Percentiles rank a stretch among this genome's conserved stretches.
phyloP scores from a whole-genome alignment of 2,888 invertebrate genomes.

The Cosmorhoe ocellata region DNA sequence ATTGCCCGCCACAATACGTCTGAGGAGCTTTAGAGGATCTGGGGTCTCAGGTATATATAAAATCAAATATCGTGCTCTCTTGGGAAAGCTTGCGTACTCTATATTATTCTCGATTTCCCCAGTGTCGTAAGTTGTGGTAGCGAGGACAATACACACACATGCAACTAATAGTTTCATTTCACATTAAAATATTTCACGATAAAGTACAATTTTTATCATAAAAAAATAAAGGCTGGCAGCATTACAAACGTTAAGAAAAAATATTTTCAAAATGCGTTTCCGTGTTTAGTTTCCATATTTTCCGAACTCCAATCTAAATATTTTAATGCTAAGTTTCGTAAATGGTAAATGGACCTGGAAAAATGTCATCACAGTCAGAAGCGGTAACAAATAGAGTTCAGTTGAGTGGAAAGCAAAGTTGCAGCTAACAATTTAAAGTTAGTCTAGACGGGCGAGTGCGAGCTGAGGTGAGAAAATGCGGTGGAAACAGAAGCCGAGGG shows the following conservation, averaged over 20 bases:
- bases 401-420: slow-evolving; percentile 64
- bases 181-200: slow-evolving; percentile 52
- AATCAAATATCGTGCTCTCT: slow-evolving; percentile 61
- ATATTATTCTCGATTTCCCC: slow-evolving; percentile 32
- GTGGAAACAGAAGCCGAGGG: slow-evolving; percentile 37
- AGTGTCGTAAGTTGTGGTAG: slow-evolving; percentile 29
- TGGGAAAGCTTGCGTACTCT: slow-evolving; percentile 35
- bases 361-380: slow-evolving; percentile 53
- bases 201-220: slow-evolving; percentile 40
- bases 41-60: slow-evolving; percentile 54
- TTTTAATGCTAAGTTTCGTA: no score
- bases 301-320: no score
- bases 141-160: slow-evolving; percentile 34
- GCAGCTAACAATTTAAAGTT: slow-evolving; percentile 77
- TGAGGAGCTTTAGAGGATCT: slow-evolving; percentile 53
- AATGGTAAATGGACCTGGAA: slow-evolving; percentile 42
- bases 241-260: no score
- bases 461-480: slow-evolving; percentile 67
- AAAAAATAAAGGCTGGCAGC: slow-evolving; percentile 2
- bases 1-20: slow-evolving; percentile 33
- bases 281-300: no score
- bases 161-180: slow-evolving; percentile 44
- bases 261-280: no score
- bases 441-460: slow-evolving; percentile 54
- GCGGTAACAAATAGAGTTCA: slow-evolving; percentile 63